Base-by-base conservation (phyloP, 2,113 vertebrate species). In the Bettongia penicillata region DNA sequence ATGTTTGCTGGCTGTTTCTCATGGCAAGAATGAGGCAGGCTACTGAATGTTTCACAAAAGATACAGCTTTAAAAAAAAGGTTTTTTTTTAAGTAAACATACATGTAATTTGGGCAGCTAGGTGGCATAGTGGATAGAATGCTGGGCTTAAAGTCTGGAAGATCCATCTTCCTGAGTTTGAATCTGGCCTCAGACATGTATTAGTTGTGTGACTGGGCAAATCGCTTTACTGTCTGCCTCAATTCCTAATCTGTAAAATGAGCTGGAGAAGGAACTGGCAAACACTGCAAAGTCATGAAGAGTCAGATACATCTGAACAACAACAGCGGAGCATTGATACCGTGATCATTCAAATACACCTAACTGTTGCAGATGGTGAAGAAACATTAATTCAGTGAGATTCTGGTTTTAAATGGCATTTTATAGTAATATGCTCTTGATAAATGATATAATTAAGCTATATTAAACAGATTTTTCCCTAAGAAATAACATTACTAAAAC, bases 321-420 rank as follows among this genome's bases (percentile, higher is more conserved):
- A 95, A 55, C n/a, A 95, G 52, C 47, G n/a, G n/a, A 53, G 53
- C 50, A 94, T 94, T 97, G 53, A 98, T 97, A 96, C 96, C 97
- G 96, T 94, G 0, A 50, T 92, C 93, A 93, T 98, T 97, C 92
- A 77, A 95, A 98, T 98, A 98, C 61, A 97, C 93, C 94, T 96
- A 95, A 98, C 96, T 94, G 52, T 94, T 98, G 4, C 90, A 97
- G 52, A 95, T 55, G 94, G 28, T 95, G 94, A 95, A 97, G 96
- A 98, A 97, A 98, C 96, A 98, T 94, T 97, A 97, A 94, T 94
- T 96, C 94, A 96, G 98, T 91, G 19, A 92, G 97, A 90, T 53
- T 97, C 49, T 95, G 94, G 95, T 47, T 96, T 94, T 94, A 94
- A 97, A 97, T 91, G 48, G 51, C 51, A 97, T 90, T 94, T 96